Evolutionary conservation across 2,113 vertebrate genomes (phyloP).

Genomic region (Oenanthe oenanthe): DNA sequence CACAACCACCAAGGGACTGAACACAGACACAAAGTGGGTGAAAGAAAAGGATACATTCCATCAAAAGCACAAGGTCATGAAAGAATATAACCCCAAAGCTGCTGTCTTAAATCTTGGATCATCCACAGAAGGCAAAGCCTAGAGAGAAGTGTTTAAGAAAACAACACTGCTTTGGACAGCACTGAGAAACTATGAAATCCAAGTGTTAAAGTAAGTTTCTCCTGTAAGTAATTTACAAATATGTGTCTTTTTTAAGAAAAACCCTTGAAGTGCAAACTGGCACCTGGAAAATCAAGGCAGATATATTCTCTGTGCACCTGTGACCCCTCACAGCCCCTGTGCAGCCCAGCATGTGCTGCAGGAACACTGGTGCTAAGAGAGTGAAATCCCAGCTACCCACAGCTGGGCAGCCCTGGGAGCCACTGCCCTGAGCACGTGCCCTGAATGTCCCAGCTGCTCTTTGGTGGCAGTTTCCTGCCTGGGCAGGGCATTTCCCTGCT

Average conservation of each 20-base stretch:
- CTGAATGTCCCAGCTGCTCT: neutral
- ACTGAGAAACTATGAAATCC: neutral
- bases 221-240: neutral
- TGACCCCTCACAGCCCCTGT: neutral
- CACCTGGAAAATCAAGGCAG: neutral
- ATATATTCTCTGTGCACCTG: neutral
- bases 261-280: neutral
- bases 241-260: neutral
- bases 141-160: neutral
- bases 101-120: neutral
- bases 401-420: neutral
- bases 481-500: neutral
- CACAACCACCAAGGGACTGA: neutral
- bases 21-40: neutral
- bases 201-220: neutral
- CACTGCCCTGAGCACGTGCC: accelerated
- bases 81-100: neutral
- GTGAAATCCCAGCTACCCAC: neutral
- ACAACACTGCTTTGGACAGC: neutral
- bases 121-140: neutral
- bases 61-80: neutral
- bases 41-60: neutral
- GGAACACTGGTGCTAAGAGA: neutral
- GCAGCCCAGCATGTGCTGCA: neutral
- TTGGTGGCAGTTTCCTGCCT: neutral